Base-by-base conservation (phyloP, 23 tunicate genomes). In the Phallusia fumigata region DNA sequence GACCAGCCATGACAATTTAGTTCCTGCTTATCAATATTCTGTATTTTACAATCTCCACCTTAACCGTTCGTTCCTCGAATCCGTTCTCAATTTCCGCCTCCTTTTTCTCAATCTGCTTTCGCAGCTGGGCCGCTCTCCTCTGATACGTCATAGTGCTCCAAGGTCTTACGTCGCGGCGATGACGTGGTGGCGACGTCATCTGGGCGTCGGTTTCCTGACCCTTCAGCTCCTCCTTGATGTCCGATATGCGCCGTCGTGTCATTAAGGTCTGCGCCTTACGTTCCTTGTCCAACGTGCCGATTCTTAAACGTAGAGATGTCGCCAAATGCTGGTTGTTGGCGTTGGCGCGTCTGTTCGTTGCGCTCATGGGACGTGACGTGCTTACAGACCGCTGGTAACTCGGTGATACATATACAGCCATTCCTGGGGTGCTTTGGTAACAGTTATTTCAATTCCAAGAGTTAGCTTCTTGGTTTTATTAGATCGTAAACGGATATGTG, bases 361-460 rank as follows among this genome's bases (percentile, higher is more conserved):
- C 69, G 69, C 69, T 58, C 69, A 58, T 58, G 26, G 69, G 69
- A 58, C 69, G 69, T 16, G 69, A 58, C 16, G 69, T 40, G 47
- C 10, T 40, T 40, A 3, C 47, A 3, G 47, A 40, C 10, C 47
- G 5, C 10, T 40, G 47, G 47, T 3, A 40, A 40, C 8, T 3
- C 47, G 47, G 10, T 40, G 47, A 40, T 3, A 40, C 47, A 10
- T 3, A 40, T 40, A 40, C 47, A 40, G 47, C 47, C 47, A 40
- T 40, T 40, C 10, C 10, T 3, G 47, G 47, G 47, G 8, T 40
- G 8, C 47, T 40, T 40, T 40, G 47, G 8, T 40, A 10, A 40
- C 47, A 3, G 47, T 3, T 40, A 10, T 40, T 40, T 5, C 47
- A 40, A 5, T n/a, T n/a, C n/a, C n/a, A n/a, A n/a, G n/a, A 10